phyloP scores from a whole-genome alignment of 2,113 vertebrate genomes.

The Macrotus californicus region DNA sequence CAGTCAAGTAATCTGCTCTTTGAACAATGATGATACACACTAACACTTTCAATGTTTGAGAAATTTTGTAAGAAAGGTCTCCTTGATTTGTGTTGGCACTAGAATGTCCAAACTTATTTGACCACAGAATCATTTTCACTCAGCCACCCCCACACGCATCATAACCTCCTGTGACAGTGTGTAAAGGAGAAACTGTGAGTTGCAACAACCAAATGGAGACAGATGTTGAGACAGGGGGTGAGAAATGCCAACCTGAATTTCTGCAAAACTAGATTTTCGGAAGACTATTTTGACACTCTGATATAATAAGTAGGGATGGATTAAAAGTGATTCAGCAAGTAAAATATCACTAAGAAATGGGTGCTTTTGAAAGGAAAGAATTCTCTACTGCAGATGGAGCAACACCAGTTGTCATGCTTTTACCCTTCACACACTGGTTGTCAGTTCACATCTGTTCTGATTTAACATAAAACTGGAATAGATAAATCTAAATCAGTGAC shows the following conservation, averaged over 20 bases:
- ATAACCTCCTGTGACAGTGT: background rate
- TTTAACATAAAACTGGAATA: background rate
- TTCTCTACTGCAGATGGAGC: background rate
- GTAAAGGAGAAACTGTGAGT: background rate
- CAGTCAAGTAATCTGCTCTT: background rate
- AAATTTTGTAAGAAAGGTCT: background rate
- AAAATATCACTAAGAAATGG: background rate
- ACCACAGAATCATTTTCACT: background rate
- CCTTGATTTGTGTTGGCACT: background rate
- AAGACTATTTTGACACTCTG: background rate
- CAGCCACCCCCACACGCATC: background rate
- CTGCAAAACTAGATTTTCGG: background rate
- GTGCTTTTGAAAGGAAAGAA: background rate
- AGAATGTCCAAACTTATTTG: background rate
- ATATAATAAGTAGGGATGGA: background rate
- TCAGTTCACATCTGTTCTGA: background rate
- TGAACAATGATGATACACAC: background rate
- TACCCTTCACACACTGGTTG: background rate
- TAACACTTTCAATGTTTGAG: background rate
- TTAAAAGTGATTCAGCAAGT: background rate
- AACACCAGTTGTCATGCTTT: background rate
- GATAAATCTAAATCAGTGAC: background rate
- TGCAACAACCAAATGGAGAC: background rate
- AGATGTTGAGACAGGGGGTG: background rate
- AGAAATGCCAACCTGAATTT: background rate